These are phyloP conservation scores for Microcebus murinus DNA, from an alignment of 2,113 vertebrate genomes.

Conservation along the genomic window DNA sequence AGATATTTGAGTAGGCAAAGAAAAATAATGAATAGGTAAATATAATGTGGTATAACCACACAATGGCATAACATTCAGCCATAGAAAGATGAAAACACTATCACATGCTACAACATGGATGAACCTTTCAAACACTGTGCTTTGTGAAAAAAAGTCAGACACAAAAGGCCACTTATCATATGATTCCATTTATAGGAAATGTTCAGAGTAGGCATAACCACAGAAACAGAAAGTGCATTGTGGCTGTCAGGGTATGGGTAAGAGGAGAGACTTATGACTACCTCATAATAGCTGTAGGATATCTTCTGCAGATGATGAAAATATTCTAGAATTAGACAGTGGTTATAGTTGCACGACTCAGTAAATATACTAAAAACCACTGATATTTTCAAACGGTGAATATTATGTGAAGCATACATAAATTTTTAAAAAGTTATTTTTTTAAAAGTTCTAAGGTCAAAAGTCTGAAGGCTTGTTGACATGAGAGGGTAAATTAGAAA, in stretches of 20 bases:
- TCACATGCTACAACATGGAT: neutral
- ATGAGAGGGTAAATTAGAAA: neutral
- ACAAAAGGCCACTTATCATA: neutral
- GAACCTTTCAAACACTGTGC: neutral
- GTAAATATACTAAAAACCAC: neutral
- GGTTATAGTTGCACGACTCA: neutral
- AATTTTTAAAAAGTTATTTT: neutral
- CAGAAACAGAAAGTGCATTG: neutral
- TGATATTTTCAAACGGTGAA: neutral
- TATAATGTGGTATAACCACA: neutral
- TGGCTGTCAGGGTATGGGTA: neutral
- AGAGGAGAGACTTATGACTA: neutral
- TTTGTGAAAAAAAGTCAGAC: neutral
- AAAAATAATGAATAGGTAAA: neutral
- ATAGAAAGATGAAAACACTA: neutral
- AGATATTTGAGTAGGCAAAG: neutral
- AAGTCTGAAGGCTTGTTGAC: neutral
- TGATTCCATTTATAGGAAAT: neutral
- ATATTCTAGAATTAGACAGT: neutral
- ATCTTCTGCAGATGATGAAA: neutral
- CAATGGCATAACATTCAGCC: neutral
- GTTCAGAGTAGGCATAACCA: neutral
- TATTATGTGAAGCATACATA: neutral
- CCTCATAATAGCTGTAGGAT: fast-evolving
- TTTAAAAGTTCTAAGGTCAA: neutral